Evolutionary conservation across 1,140 invertebrate species (phyloP), one percentile per base, ranked within the genome.

Genomic region (Pseudomyrmex flavicornis): DNA sequence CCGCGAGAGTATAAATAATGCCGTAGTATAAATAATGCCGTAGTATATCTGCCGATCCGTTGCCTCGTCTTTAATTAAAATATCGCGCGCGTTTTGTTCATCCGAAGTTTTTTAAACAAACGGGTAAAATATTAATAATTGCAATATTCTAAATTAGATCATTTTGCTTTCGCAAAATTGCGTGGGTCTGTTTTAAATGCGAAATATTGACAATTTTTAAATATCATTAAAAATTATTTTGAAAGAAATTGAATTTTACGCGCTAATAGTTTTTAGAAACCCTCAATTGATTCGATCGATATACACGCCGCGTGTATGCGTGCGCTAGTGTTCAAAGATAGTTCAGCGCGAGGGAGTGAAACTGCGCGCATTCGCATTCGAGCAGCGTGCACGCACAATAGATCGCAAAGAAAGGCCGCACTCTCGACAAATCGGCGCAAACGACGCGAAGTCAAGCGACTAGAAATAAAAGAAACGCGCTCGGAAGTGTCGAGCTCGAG

Each of bases 401-500:
- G 59, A 83, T 76, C 62, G 70, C 56, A 84, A 85, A 73, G 66
- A 74, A 75, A 65, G 52, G 46, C 44, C 15, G 20, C 62, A 44
- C 59, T 62, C 58, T 82, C 79, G 79, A 82, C 69, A 54, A 82
- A 82, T 74, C 69, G 48, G 35, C 20, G 46, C 68, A 26, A 50
- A 20, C 59, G 46, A 65, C 5, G 46, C 58, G 17, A 74, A 82
- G 69, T 82, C 79, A 74, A 82, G 68, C 58, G 58, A 52, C 12
- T 7, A 48, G 58, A 82, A 82, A 74, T 82, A 82, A 82, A 82
- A n/a, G 26, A 75, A 74, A 74, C 9, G 22, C 46, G 46, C n/a
- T 70, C 56, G 22, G 26, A 61, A 82, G 77, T 82, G 69, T 82
- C n/a, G 77, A 65, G 15, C 10, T 75, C 12, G 59, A 22, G 22